A percentile compares a stretch with the other conserved stretches of the same genome.
phyloP scores from a whole-genome alignment of 2,113 vertebrate species.

The Vulpes lagopus region DNA sequence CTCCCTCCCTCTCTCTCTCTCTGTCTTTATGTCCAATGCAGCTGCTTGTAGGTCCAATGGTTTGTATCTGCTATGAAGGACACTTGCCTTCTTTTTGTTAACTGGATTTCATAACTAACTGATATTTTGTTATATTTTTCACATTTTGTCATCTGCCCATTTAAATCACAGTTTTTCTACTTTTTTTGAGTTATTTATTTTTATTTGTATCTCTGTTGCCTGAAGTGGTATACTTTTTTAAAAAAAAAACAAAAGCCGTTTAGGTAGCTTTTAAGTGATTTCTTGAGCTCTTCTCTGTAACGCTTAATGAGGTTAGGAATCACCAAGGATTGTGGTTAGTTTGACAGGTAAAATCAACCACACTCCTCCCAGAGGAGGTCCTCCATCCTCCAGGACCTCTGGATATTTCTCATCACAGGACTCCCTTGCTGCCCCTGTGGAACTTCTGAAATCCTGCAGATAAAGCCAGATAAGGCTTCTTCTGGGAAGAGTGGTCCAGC shows the following conservation, averaged over 20 bases:
- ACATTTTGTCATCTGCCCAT: not conserved
- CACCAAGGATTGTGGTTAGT: not conserved
- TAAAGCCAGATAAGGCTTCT: not conserved
- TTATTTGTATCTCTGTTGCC: not conserved
- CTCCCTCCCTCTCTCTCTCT: not conserved
- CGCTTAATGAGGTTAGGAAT: not conserved
- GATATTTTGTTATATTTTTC: not conserved
- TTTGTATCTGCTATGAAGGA: not conserved
- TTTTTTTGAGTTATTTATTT: not conserved
- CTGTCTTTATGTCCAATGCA: not conserved
- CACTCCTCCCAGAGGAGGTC: not conserved
- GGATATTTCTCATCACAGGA: not conserved
- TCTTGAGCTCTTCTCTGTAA: accelerated
- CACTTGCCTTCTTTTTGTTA: not conserved
- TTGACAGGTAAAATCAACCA: not conserved
- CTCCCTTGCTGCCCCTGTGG: too few species aligned
- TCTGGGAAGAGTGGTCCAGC: not conserved
- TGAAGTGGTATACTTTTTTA: not conserved
- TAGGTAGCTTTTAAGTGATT: not conserved
- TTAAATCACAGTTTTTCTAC: not conserved
- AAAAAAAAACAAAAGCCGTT: not conserved
- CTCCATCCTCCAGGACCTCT: too few species aligned
- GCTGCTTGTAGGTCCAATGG: not conserved
- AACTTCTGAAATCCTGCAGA: not conserved
- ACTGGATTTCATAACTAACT: not conserved